Evolutionary conservation across 2,797 vertebrate genomes (phyloP), one percentile per base, ranked within the genome.

Genomic region (Iguana delicatissima): DNA sequence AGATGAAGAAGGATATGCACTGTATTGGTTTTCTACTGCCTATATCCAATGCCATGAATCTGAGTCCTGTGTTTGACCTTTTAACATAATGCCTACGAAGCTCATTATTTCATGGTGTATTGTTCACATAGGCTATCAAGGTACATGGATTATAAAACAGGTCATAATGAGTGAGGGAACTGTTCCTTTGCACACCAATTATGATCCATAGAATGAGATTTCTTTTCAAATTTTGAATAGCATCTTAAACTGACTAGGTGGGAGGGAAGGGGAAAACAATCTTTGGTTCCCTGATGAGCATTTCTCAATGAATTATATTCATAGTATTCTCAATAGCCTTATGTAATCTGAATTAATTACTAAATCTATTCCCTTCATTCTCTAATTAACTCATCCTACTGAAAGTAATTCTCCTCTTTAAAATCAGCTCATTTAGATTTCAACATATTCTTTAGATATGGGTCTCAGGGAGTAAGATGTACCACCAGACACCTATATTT

Each of bases 311-410:
- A 96, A 91, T 93, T 96, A 95, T 93, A 89, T 93, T 35, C 89
- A 88, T 18, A 89, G 38, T 92, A 95, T 95, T 96, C 94, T 96
- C 95, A 94, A 94, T 94, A 95, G 96, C 93, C 95, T 96, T 95
- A 87, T 93, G 94, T 95, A 96, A 95, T 94, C 93, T 96, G 95
- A 96, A 95, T 95, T 96, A 96, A 96, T 96, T 96, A 95, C 93
- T 91, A 94, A 95, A 94, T 95, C 94, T 96, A 93, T 94, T 92
- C 93, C 92, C 92, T 92, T 94, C 94, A 93, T 96, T 96, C 95
- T 96, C 96, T 96, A 96, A 96, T 96, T 96, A 96, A 96, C 95
- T 96, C 93, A 94, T 96, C 95, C 93, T 86, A 93, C 90, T 83
- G 92, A 85, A 91, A 93, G 95, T 95, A 93, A 89, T 89, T 92